These are phyloP conservation scores for Saccopteryx leptura DNA, from an alignment of 2,113 vertebrate genomes.

Conservation along the genomic window DNA sequence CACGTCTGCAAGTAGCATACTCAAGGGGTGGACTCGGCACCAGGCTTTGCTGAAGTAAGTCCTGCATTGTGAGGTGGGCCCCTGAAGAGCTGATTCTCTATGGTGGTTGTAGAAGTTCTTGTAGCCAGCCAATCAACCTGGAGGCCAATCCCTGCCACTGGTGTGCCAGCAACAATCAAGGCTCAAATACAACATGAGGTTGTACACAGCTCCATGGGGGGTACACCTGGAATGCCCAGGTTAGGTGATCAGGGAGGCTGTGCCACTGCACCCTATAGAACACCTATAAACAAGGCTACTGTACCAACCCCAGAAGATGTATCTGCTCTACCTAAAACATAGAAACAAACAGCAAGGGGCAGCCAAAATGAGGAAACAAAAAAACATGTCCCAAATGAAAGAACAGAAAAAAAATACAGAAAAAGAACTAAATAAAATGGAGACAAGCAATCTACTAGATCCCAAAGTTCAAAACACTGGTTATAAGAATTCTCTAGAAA, in stretches of 20 bases:
- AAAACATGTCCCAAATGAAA: neutral
- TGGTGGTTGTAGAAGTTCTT: neutral
- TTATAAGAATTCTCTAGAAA: no score
- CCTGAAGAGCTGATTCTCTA: neutral
- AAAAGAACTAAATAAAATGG: neutral
- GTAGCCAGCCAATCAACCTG: neutral
- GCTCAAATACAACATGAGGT: neutral
- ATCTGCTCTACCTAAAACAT: neutral
- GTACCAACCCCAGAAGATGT: neutral
- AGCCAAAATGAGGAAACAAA: neutral
- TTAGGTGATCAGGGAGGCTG: neutral
- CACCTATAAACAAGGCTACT: neutral
- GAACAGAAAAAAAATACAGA: neutral
- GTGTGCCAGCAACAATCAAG: neutral
- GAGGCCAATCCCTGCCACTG: neutral
- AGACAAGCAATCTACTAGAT: neutral
- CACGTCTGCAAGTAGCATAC: neutral
- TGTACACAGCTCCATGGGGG: neutral
- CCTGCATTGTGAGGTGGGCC: neutral
- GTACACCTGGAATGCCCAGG: neutral
- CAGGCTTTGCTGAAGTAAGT: neutral
- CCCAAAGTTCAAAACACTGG: neutral
- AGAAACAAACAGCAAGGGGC: neutral
- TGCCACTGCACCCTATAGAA: neutral
- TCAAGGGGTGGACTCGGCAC: neutral